Percentiles rank a stretch among this genome's conserved stretches.
These are phyloP conservation scores for Prionailurus viverrinus DNA, from an alignment of 2,113 vertebrate species.

Conservation along the genomic window DNA sequence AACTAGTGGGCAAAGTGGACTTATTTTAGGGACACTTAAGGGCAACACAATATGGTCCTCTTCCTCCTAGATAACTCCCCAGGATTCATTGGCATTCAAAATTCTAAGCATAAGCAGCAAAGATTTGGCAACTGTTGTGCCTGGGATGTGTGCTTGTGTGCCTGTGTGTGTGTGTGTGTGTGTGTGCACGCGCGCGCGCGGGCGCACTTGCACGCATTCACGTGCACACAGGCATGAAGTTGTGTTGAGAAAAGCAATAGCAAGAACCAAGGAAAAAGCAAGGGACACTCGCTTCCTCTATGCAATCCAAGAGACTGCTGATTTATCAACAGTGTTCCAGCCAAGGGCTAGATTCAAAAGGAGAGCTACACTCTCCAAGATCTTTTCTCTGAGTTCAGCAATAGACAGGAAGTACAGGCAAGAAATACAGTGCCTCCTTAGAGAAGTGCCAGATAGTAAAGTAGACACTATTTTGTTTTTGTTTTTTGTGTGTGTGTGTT, in stretches of 20 bases:
- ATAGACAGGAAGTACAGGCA: background rate
- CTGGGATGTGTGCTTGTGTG: background rate
- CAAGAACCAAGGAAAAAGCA: background rate
- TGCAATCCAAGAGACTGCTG: background rate
- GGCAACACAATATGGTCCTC: background rate
- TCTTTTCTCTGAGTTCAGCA: background rate
- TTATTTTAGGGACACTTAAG: constrained; percentile 9
- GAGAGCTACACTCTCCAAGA: background rate
- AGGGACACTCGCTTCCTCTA: background rate
- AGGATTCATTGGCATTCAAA: background rate
- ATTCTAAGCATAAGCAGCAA: background rate
- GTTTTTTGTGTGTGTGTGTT: background rate
- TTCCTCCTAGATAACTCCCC: constrained; percentile 11
- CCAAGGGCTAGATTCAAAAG: background rate
- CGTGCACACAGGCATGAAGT: background rate
- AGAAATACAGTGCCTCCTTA: background rate
- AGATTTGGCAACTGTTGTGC: background rate
- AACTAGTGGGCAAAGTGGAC: background rate
- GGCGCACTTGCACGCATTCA: background rate
- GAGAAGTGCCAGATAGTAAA: background rate
- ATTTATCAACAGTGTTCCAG: background rate
- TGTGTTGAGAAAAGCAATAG: constrained; percentile 14
- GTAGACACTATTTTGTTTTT: background rate
- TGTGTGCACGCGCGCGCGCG: background rate
- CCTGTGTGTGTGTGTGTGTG: background rate